Evolutionary conservation across 2,797 vertebrate species (phyloP), one percentile per base, ranked within the genome.

Genomic region (Eulemur coronatus): DNA sequence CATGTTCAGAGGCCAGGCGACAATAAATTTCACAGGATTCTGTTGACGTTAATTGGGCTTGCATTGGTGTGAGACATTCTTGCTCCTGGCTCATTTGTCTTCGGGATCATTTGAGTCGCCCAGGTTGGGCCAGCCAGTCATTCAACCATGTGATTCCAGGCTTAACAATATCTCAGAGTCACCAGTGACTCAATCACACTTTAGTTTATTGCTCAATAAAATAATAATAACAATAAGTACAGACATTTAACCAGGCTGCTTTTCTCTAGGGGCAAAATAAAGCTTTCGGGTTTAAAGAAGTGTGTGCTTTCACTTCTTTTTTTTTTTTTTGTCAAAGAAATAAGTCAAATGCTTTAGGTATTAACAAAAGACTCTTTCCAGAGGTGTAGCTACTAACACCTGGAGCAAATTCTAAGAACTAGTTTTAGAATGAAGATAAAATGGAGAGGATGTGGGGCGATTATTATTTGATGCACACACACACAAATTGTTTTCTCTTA

Each of bases 131-230:
- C 92, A 73, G 98, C 97, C 97, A 84, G 98, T 97, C 95, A 73
- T 80, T 97, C 97, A 97, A 87, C 98, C 98, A 86, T 92, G 97
- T 92, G 98, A 98, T 98, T 98, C 98, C 97, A 98, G 97, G 96
- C 97, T 98, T 96, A 97, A 86, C 96, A 93, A 89, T 97, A 97
- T 96, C 96, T 94, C 96, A 22, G 57, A 96, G 97, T 96, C 97
- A 96, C 98, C 97, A 90, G 95, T 96, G 80, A 86, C 98, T 98
- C 97, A 80, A 79, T 97, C 97, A 69, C 98, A 97, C 55, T 90
- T 97, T 65, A 90, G 55, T 98, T 98, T 98, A 97, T 98, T 98
- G 97, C 98, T 96, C 98, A 98, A 97, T 98, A 98, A 98, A 98
- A 97, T 93, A 86, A 91, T 96, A 96, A 89, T 65, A 96, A 96